Percentiles rank a stretch among this genome's conserved stretches.
Evolutionary conservation across 2,888 invertebrate genomes (phyloP).

Genomic region (Itoplectis maculator): DNA sequence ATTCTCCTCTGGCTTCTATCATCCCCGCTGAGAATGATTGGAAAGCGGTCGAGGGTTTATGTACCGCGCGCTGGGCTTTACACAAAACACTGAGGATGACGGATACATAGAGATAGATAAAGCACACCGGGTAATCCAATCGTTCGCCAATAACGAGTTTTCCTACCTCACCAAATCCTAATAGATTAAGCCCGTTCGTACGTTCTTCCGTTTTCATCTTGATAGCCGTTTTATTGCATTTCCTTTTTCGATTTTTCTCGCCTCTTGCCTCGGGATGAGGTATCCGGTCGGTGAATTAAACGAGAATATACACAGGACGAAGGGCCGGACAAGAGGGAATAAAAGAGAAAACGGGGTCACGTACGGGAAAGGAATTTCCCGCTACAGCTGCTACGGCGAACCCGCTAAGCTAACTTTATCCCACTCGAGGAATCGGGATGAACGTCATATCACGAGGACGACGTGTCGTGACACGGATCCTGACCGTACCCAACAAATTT

Average conservation of each 20-base stretch:
- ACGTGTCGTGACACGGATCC: neutral
- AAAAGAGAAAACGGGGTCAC: neutral
- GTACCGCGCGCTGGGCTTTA: neutral
- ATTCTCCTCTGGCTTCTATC: slow-evolving; percentile 13
- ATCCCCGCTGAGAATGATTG: slow-evolving; percentile 5
- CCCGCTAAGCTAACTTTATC: neutral
- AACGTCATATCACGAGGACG: slow-evolving; percentile 15
- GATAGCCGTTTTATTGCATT: slow-evolving; percentile 16
- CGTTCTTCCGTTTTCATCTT: slow-evolving; percentile 8
- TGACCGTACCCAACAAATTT: slow-evolving; percentile 21
- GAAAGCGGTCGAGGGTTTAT: slow-evolving; percentile 11
- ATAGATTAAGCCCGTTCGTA: slow-evolving; percentile 25
- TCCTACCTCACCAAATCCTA: neutral
- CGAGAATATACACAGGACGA: neutral
- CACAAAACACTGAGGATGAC: slow-evolving; percentile 11
- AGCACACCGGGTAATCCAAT: slow-evolving; percentile 7
- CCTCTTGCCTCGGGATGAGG: too few relatives aligned
- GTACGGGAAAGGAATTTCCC: slow-evolving; percentile 6
- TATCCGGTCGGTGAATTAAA: slow-evolving; percentile 4
- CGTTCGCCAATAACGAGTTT: slow-evolving; percentile 3
- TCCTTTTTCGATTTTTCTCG: neutral
- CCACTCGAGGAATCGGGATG: neutral
- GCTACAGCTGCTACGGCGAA: neutral
- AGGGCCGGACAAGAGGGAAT: neutral
- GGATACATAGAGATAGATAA: neutral